phyloP scores from a whole-genome alignment of 23 tunicate species.

The Trididemnum miniatum region DNA sequence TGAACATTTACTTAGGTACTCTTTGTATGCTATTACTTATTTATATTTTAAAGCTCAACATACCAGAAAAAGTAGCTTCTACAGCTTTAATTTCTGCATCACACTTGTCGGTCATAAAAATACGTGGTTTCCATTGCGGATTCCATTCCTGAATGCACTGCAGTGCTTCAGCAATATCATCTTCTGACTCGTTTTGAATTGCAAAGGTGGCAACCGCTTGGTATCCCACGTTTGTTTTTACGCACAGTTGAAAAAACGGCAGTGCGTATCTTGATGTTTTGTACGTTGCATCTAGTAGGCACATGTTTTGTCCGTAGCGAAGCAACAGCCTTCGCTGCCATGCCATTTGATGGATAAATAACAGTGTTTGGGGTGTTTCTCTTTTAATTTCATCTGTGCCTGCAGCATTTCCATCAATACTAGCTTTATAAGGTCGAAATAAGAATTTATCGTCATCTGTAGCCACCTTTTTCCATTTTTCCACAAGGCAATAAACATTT shows the following conservation, averaged over 20 bases:
- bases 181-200: slow-evolving; percentile 1
- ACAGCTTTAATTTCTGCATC: slow-evolving; percentile 41
- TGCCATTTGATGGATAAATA: slow-evolving; percentile 40
- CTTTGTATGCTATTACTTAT: too few species aligned
- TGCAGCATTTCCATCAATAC: not conserved
- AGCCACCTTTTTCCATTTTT: slow-evolving; percentile 17
- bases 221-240: slow-evolving; percentile 33
- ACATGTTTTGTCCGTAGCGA: slow-evolving; percentile 37
- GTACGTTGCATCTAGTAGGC: slow-evolving; percentile 41
- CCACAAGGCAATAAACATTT: not conserved
- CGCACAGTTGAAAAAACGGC: slow-evolving; percentile 37
- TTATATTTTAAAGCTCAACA: too few species aligned
- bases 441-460: slow-evolving; percentile 5
- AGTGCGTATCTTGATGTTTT: slow-evolving; percentile 39
- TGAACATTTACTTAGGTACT: too few species aligned
- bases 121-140: slow-evolving; percentile 29
- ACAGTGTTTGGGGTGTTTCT: not conserved
- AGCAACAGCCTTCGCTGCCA: slow-evolving; percentile 29
- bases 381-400: not conserved
- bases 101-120: slow-evolving; percentile 43
- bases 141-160: slow-evolving; percentile 10
- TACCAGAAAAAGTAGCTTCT: too few species aligned
- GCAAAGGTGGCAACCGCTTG: slow-evolving; percentile 24
- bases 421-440: slow-evolving; percentile 35
- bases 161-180: slow-evolving; percentile 30